These are phyloP conservation scores for Lepilemur ruficaudatus DNA, from an alignment of 2,797 vertebrate genomes.

Conservation along the genomic window DNA sequence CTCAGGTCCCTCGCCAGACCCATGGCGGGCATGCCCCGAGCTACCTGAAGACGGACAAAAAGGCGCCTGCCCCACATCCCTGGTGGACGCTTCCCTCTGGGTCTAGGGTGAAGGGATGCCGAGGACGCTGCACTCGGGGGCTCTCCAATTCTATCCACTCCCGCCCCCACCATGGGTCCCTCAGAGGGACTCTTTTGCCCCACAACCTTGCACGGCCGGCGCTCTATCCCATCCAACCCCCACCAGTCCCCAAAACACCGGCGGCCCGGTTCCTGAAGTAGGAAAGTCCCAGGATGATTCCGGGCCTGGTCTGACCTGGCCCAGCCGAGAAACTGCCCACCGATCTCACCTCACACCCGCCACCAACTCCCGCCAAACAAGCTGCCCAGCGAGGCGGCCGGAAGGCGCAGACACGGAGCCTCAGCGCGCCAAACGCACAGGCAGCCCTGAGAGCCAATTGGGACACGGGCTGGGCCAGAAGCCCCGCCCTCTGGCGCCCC, in stretches of 20 bases:
- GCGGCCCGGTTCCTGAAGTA: fast-evolving
- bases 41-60: fast-evolving
- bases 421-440: fast-evolving
- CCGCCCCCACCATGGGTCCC: neutral
- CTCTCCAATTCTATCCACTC: neutral
- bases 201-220: neutral
- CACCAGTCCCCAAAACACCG: fast-evolving
- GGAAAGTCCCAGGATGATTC: neutral
- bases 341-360: constrained; percentile 35
- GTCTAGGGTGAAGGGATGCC: neutral
- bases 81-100: fast-evolving
- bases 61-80: fast-evolving
- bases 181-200: fast-evolving
- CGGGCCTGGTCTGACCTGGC: fast-evolving
- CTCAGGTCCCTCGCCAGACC: too few species aligned
- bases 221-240: neutral
- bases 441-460: constrained; percentile 34
- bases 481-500: neutral
- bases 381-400: fast-evolving
- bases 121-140: fast-evolving
- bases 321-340: fast-evolving
- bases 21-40: fast-evolving
- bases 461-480: fast-evolving
- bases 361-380: constrained; percentile 11
- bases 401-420: fast-evolving